Conservation (phyloP, 2,888 invertebrate genomes). For the Tholera decimalis region DNA sequence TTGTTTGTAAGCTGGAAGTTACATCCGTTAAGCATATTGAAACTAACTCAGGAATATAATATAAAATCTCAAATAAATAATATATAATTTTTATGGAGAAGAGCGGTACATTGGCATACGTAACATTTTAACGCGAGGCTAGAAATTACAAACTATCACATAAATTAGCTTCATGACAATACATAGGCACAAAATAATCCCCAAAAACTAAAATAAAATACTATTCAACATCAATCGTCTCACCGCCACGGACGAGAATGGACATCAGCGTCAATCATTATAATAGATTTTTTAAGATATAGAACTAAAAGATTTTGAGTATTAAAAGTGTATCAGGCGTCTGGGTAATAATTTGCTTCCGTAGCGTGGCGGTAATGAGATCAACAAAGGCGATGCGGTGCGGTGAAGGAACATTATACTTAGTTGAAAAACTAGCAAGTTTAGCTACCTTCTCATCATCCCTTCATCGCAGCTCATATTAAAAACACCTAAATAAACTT, state of each 20-base stretch:
- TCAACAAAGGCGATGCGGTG: slow-evolving; percentile 7
- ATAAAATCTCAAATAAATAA: slow-evolving; percentile 48
- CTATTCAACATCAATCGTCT: slow-evolving; percentile 14
- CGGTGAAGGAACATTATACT: slow-evolving; percentile 8
- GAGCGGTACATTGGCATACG: slow-evolving; percentile 42
- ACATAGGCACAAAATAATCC: slow-evolving; percentile 10
- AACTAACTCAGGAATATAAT: slow-evolving; percentile 48
- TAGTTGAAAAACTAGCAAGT: slow-evolving; percentile 5
- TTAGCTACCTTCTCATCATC: background rate
- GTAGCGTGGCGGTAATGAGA: slow-evolving; percentile 27
- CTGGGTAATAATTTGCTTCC: slow-evolving; percentile 48
- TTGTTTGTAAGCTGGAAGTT: slow-evolving; percentile 47
- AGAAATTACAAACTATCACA: slow-evolving; percentile 17
- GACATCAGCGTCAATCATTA: slow-evolving; percentile 24
- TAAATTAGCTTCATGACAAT: slow-evolving; percentile 16
- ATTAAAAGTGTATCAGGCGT: slow-evolving; percentile 53
- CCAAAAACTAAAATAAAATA: slow-evolving; percentile 6
- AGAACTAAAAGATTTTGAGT: slow-evolving; percentile 49
- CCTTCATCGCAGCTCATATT: slow-evolving; percentile 23
- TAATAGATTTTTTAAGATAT: slow-evolving; percentile 24
- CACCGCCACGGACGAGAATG: slow-evolving; percentile 38
- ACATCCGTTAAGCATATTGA: slow-evolving; percentile 58
- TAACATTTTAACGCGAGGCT: slow-evolving; percentile 40
- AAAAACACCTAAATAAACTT: slow-evolving; percentile 11
- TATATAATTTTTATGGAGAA: slow-evolving; percentile 27